Conservation (phyloP, 1,140 invertebrate species). For the Ips typographus region DNA sequence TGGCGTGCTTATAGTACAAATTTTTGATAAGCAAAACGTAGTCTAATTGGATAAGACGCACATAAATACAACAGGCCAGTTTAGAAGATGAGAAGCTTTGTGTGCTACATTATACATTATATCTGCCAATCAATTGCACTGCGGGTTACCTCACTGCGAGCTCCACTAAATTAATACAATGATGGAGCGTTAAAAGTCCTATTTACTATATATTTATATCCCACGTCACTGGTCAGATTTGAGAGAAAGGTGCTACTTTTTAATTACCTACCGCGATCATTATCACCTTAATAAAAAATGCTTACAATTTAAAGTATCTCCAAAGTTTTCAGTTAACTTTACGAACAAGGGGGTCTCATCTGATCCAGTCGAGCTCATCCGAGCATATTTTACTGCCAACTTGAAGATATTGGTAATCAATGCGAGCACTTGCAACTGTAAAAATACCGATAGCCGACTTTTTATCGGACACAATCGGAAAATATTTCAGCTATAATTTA, state of each 20-base stretch:
- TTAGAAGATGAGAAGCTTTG: slow-evolving; percentile 21
- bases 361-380: too few species aligned
- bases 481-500: slow-evolving; percentile 35
- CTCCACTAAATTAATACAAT: slow-evolving; percentile 46
- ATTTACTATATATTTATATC: slow-evolving; percentile 28
- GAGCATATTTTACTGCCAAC: too few species aligned
- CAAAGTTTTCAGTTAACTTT: neutral
- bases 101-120: slow-evolving; percentile 26
- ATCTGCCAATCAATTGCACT: slow-evolving; percentile 47
- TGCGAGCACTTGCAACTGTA: slow-evolving; percentile 15
- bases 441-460: slow-evolving; percentile 11
- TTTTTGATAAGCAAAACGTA: neutral
- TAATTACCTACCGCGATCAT: slow-evolving; percentile 22
- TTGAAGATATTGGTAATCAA: neutral
- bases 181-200: slow-evolving; percentile 45
- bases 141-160: slow-evolving; percentile 35
- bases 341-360: too few species aligned
- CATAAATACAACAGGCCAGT: slow-evolving; percentile 8
- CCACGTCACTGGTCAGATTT: slow-evolving; percentile 33
- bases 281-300: slow-evolving; percentile 6
- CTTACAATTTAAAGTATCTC: slow-evolving; percentile 1
- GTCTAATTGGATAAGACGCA: too few species aligned
- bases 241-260: slow-evolving; percentile 36
- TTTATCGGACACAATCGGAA: slow-evolving; percentile 33
- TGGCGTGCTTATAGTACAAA: neutral